A percentile compares a stretch with the other conserved stretches of the same genome.
phyloP scores from a whole-genome alignment of 2,113 vertebrate genomes.

The Percopsis transmontana region DNA sequence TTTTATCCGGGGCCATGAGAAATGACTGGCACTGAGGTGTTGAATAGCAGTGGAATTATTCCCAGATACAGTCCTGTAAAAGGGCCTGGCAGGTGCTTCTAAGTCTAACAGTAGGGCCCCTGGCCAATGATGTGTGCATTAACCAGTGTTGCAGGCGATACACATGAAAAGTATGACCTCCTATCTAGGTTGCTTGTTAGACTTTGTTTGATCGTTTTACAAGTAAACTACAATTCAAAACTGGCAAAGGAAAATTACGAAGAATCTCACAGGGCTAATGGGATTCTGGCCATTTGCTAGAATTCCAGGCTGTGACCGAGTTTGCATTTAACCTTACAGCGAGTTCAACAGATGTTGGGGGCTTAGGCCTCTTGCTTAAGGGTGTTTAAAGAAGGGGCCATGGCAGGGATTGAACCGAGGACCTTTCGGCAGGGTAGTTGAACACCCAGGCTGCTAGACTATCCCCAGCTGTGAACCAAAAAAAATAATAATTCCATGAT shows the following conservation, averaged over 20 bases:
- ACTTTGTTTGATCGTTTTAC: background rate
- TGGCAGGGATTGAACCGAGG: too few species aligned
- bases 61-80: slow-evolving; percentile 18
- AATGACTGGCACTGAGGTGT: slow-evolving; percentile 29
- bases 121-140: slow-evolving; percentile 3
- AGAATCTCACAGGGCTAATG: too few species aligned
- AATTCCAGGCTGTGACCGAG: too few species aligned
- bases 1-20: slow-evolving; percentile 51
- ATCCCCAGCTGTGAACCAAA: background rate
- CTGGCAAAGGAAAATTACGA: too few species aligned
- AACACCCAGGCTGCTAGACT: background rate
- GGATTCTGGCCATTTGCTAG: background rate
- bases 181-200: slow-evolving; percentile 8
- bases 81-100: background rate
- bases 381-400: too few species aligned
- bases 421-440: background rate
- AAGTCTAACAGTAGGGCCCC: slow-evolving; percentile 1
- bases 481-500: too few species aligned
- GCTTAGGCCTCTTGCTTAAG: too few species aligned
- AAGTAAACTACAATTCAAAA: background rate
- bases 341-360: too few species aligned
- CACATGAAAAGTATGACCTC: background rate
- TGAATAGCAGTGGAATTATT: slow-evolving; percentile 40
- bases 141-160: slow-evolving; percentile 11
- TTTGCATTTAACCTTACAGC: too few species aligned